A percentile compares a stretch with the other conserved stretches of the same genome.
Conservation (phyloP, 92 coral and sea anemone genomes). For the Ricordea florida region DNA sequence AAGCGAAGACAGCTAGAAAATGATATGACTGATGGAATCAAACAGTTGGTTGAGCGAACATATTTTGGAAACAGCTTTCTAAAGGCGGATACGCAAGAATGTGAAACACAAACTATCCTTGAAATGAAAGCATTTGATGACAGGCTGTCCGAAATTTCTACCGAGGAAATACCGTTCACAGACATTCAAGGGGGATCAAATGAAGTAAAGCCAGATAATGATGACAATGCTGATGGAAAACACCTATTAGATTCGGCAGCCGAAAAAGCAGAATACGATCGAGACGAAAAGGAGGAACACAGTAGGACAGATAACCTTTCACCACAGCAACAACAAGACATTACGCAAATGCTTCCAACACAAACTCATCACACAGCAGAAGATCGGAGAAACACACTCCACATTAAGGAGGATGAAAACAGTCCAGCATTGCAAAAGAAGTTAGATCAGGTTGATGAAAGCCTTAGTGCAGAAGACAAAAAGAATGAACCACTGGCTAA, state of each 20-base stretch:
- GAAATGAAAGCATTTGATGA: neutral
- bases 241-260: too few relatives aligned
- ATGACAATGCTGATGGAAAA: neutral
- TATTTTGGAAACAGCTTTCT: constrained; percentile 60
- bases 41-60: constrained; percentile 48
- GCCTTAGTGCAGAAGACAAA: too few relatives aligned
- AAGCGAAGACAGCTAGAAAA: constrained; percentile 56
- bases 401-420: too few relatives aligned
- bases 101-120: constrained; percentile 33
- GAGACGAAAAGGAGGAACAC: neutral
- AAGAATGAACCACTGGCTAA: too few relatives aligned
- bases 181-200: neutral
- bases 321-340: too few relatives aligned
- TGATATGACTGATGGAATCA: constrained; percentile 45
- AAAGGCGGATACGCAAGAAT: neutral
- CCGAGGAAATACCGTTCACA: neutral
- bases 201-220: neutral
- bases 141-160: neutral
- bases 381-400: too few relatives aligned
- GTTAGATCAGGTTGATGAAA: too few relatives aligned
- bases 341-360: too few relatives aligned
- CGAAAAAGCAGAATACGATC: neutral
- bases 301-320: neutral
- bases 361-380: too few relatives aligned
- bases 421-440: too few relatives aligned